A percentile compares a stretch with the other conserved stretches of the same genome.
phyloP scores from a whole-genome alignment of 64 coral and sea anemone genomes.

The Montipora sp. region DNA sequence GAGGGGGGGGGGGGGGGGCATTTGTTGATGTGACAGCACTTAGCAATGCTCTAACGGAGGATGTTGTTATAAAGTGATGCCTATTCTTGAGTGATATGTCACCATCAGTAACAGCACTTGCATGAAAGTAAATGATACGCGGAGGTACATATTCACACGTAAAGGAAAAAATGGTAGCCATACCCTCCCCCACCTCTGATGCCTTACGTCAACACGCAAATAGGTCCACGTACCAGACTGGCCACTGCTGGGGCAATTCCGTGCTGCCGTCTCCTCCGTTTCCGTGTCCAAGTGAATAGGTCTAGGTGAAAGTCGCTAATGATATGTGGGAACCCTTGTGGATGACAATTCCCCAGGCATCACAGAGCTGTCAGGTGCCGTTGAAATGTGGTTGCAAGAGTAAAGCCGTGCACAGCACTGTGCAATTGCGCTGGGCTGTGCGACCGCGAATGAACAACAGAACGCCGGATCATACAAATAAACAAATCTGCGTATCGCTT shows the following conservation, averaged over 20 bases:
- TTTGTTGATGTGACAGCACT: no score
- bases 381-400: constrained; percentile 45
- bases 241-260: constrained; percentile 22
- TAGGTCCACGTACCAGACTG: background rate
- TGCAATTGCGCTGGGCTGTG: constrained; percentile 54
- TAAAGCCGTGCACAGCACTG: constrained; percentile 43
- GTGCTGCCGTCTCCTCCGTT: constrained; percentile 21
- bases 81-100: constrained; percentile 19
- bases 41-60: no score
- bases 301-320: constrained; percentile 5
- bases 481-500: no score
- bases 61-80: background rate
- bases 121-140: constrained; percentile 46
- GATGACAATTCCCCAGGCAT: constrained; percentile 51
- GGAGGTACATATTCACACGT: constrained; percentile 64
- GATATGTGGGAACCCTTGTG: background rate
- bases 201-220: constrained; percentile 51
- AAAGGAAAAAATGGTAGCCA: constrained; percentile 39
- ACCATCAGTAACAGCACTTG: constrained; percentile 32
- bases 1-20: background rate
- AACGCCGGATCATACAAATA: background rate
- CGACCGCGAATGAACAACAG: background rate
- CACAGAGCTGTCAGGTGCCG: constrained; percentile 44
- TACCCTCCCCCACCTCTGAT: constrained; percentile 44
- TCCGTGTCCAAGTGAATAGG: constrained; percentile 58